Evolutionary conservation across 1,140 invertebrate genomes (phyloP), one percentile per base, ranked within the genome.

Genomic region (Euschistus heros): DNA sequence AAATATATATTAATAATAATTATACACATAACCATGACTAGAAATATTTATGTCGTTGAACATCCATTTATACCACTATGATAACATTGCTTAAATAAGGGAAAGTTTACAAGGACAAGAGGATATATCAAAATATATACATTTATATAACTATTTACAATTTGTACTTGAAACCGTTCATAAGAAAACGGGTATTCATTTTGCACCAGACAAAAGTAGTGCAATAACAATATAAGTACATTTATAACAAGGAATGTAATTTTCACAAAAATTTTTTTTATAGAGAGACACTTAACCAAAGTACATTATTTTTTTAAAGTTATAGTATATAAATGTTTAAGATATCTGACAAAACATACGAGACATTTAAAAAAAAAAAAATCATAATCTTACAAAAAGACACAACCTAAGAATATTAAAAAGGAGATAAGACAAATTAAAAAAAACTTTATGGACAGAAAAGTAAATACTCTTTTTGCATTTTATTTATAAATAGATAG

Each of bases 121-220:
- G 54, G 54, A 57, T 57, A 27, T 57, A 57, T 57, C 54, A 57
- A 57, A 57, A 57, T 57, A 57, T 57, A 57, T 57, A 57, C 54
- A 57, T 57, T 57, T 57, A 57, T 57, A 24, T 26, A 24, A 24
- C 24, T 57, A 57, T 57, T 24, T 57, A 57, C 54, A 57, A 57
- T 57, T 57, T 57, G 54, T 57, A 57, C 54, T 57, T 57, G 18
- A 27, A 22, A 57, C 22, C 54, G 54, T 57, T 57, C 18, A 57
- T 26, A 57, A 57, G 24, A 14, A 57, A 3, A 26, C 54, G 54
- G 22, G 10, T 57, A 18, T 50, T 50, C 5, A 57, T 18, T 57
- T 57, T 57, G 54, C 54, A 57, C 54, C 18, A 57, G 24, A 50
- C n/a, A 50, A 20, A 50, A 50, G 26, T 57, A 57, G 54, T 57